Evolutionary conservation across 2,797 vertebrate species (phyloP).

Genomic region (Tarsius wallacei): DNA sequence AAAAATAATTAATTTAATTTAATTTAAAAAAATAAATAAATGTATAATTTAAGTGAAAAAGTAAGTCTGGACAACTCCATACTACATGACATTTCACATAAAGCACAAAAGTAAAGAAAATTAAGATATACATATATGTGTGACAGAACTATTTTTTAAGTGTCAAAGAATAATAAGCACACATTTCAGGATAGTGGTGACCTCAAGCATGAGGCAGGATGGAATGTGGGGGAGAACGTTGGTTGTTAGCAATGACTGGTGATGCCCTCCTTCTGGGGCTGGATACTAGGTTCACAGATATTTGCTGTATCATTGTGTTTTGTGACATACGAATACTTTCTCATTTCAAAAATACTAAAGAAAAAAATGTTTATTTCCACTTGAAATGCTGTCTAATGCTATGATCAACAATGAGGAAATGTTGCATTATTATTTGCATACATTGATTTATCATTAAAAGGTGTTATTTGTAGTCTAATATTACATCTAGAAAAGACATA

Average conservation of each 20-base stretch:
- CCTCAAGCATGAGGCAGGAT: not conserved
- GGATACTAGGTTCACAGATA: not conserved
- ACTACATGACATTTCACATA: not conserved
- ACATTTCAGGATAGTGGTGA: not conserved
- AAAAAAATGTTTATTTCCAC: not conserved
- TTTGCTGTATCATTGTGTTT: not conserved
- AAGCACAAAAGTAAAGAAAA: constrained; percentile 12
- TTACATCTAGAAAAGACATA: constrained; percentile 86
- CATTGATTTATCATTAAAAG: constrained; percentile 51
- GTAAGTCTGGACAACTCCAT: not conserved
- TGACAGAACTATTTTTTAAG: not conserved
- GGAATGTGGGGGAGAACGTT: not conserved
- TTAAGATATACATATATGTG: not conserved
- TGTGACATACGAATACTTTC: not conserved
- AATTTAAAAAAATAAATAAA: too few relatives aligned
- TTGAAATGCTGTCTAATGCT: constrained; percentile 19
- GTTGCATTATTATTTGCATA: constrained; percentile 61
- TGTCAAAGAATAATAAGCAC: not conserved
- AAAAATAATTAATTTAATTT: too few relatives aligned
- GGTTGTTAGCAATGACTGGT: not conserved
- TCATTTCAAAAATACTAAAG: constrained; percentile 19
- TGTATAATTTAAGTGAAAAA: not conserved
- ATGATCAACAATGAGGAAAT: not conserved
- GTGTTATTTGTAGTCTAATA: constrained; percentile 79
- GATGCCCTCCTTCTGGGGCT: not conserved